phyloP scores from a whole-genome alignment of 2,888 invertebrate species.

The Polia nebulosa region DNA sequence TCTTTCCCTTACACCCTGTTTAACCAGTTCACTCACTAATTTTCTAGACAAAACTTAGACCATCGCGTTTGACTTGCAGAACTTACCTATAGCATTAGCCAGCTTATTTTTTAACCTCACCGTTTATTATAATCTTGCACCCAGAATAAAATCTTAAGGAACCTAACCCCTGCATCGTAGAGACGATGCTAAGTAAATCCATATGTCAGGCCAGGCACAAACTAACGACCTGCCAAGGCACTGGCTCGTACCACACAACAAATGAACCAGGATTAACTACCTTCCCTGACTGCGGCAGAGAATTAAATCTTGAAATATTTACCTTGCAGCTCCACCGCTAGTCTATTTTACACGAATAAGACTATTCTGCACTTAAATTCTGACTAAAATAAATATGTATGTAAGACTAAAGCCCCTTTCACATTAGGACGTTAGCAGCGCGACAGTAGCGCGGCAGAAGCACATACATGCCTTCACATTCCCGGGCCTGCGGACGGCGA shows the following conservation, averaged over 20 bases:
- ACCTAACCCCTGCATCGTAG: neutral
- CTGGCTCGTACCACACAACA: slow-evolving; percentile 18
- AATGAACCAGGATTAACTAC: slow-evolving; percentile 41
- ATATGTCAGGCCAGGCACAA: slow-evolving; percentile 11
- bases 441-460: no score
- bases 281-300: neutral
- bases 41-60: no score
- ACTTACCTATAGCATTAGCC: no score
- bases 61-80: no score
- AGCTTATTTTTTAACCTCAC: neutral
- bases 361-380: neutral
- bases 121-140: neutral
- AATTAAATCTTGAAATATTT: slow-evolving; percentile 42
- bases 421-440: no score
- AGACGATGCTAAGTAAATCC: slow-evolving; percentile 5
- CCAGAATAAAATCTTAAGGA: neutral
- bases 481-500: no score
- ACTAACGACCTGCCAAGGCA: slow-evolving; percentile 32
- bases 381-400: no score
- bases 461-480: no score
- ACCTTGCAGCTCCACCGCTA: neutral
- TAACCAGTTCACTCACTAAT: no score
- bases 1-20: no score
- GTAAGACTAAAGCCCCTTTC: no score
- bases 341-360: neutral